Base-by-base conservation (phyloP, 2,888 invertebrate genomes). In the Pemphredon lugubris region DNA sequence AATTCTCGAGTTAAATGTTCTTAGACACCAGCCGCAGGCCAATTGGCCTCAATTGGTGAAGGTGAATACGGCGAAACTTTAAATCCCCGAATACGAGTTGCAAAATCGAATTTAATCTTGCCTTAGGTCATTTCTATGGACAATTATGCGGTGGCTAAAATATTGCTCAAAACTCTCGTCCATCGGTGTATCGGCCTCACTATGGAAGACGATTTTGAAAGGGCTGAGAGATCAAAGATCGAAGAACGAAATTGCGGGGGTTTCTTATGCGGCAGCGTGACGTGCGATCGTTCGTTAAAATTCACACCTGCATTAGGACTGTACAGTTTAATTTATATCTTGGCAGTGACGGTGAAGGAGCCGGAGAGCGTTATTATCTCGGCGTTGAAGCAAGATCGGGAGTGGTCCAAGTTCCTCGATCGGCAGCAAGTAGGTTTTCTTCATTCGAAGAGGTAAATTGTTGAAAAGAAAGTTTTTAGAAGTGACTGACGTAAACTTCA, bases 21-120 rank as follows among this genome's bases (percentile, higher is more conserved):
- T 96, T 34, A 86, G 95, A 58, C 93, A 94, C 0, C 95, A 95
- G 81, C 96, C 96, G 0, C 95, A 95, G 83, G 94, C 95, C 0
- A 94, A 94, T 54, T 96, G 96, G 96, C 90, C 94, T 0, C 92
- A 94, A 72, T 87, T 96, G 18, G 91, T 96, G 0, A 95, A 95
- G 92, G 95, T 95, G 80, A 78, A 37, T 18, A 5, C 13, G n/a
- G n/a, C n/a, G n/a, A n/a, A n/a, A n/a, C n/a, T n/a, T n/a, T n/a
- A n/a, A n/a, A n/a, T n/a, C n/a, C n/a, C n/a, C n/a, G n/a, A n/a
- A n/a, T n/a, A 21, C 5, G 11, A 13, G 4, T 20, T 47, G 26
- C 13, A 2, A 14, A n/a, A 53, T 7, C 23, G 34, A 21, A 32
- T 40, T 2, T 32, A 44, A 30, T 30, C 39, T 23, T 2, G 14